Percentiles rank a stretch among this genome's conserved stretches.
phyloP scores from a whole-genome alignment of 2,113 vertebrate genomes.

The Podocnemis expansa region DNA sequence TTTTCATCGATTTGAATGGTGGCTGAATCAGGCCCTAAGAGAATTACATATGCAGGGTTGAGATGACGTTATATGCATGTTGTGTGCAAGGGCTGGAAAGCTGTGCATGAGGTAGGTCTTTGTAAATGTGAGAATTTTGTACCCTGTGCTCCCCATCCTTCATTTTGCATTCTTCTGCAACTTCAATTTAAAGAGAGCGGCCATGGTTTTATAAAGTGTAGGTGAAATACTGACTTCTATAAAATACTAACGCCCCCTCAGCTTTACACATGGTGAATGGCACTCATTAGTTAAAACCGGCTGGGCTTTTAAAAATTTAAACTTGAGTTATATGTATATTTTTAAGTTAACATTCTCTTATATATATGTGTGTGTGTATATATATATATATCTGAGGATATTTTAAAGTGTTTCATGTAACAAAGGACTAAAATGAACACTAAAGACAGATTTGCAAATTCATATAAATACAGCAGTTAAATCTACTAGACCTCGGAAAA shows the following conservation, averaged over 20 bases:
- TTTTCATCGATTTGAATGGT: neutral
- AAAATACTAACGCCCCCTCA: neutral
- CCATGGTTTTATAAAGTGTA: neutral
- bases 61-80: neutral
- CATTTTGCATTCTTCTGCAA: neutral
- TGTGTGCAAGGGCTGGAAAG: neutral
- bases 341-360: neutral
- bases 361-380: too few species aligned
- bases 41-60: neutral
- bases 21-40: neutral
- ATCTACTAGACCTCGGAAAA: neutral
- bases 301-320: neutral
- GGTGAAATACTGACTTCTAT: neutral
- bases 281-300: neutral
- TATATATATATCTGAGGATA: too few species aligned
- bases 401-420: neutral
- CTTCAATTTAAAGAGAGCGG: neutral
- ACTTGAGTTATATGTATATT: neutral
- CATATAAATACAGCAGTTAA: neutral
- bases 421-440: neutral
- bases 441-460: neutral
- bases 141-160: neutral
- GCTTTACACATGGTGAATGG: neutral
- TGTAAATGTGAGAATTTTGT: neutral
- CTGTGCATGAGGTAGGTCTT: neutral